phyloP scores from a whole-genome alignment of 2,888 invertebrate species.

The Chorisops tibialis region DNA sequence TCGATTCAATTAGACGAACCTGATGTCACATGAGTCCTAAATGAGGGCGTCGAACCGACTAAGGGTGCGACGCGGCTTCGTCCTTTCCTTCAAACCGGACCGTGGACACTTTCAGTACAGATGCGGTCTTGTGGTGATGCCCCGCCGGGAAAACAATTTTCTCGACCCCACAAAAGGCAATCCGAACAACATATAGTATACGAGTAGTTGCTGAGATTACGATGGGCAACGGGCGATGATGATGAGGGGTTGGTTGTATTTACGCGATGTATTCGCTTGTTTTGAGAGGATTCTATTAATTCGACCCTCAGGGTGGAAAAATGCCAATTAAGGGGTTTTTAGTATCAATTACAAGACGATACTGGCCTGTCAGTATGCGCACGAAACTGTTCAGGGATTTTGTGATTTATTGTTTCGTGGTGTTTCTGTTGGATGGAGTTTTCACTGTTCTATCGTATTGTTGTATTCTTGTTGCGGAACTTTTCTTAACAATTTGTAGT shows the following conservation, averaged over 20 bases:
- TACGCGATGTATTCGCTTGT: slow-evolving; percentile 17
- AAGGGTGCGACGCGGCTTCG: too few species aligned
- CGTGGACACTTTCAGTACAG: not conserved
- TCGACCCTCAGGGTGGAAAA: slow-evolving; percentile 45
- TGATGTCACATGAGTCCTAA: slow-evolving; percentile 11
- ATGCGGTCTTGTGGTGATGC: slow-evolving; percentile 10
- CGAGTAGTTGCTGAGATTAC: slow-evolving; percentile 16
- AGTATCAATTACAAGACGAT: slow-evolving; percentile 53
- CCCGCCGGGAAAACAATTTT: not conserved
- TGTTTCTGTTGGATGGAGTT: too few species aligned
- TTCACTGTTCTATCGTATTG: too few species aligned
- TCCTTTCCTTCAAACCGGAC: too few species aligned
- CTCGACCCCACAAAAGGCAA: slow-evolving; percentile 13
- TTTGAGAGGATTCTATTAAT: slow-evolving; percentile 34
- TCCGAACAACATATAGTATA: slow-evolving; percentile 14
- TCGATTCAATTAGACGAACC: slow-evolving; percentile 21
- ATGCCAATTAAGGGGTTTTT: slow-evolving; percentile 53
- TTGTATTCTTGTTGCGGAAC: too few species aligned
- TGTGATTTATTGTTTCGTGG: slow-evolving; percentile 30
- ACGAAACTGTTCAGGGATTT: slow-evolving; percentile 24
- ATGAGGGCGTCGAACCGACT: not conserved
- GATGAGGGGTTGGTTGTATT: slow-evolving; percentile 13
- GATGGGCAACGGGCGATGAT: slow-evolving; percentile 1
- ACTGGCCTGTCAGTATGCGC: slow-evolving; percentile 37
- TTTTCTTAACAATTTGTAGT: too few species aligned